Conservation (phyloP, 1,140 invertebrate genomes). For the Trichonephila inaurata region DNA sequence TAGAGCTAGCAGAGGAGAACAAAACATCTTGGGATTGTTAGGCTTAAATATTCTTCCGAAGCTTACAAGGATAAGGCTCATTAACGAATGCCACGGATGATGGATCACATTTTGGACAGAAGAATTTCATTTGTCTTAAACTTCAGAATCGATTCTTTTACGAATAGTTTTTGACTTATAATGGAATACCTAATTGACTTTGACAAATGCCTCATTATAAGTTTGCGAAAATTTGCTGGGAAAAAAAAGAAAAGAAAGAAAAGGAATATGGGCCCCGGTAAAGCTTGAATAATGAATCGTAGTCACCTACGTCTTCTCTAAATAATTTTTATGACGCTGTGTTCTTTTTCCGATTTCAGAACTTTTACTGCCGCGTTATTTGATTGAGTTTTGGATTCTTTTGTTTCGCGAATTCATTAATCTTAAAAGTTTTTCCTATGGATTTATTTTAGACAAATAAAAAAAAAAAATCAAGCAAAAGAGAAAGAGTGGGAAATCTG, state of each 20-base stretch:
- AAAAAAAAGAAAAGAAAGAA: neutral
- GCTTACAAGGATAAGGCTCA: neutral
- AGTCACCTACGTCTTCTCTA: neutral
- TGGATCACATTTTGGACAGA: constrained; percentile 30
- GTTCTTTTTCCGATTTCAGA: neutral
- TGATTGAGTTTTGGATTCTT: constrained; percentile 20
- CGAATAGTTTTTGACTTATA: constrained; percentile 15
- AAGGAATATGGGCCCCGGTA: neutral
- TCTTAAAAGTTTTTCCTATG: constrained; percentile 6
- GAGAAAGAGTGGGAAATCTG: neutral
- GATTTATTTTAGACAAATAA: neutral
- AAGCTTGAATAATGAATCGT: constrained; percentile 13
- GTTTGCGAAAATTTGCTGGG: neutral
- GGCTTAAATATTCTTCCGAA: neutral
- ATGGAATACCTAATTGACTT: constrained; percentile 46
- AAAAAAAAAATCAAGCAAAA: neutral
- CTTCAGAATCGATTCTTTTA: neutral
- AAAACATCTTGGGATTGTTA: neutral
- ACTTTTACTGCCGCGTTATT: neutral
- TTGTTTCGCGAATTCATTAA: constrained; percentile 4
- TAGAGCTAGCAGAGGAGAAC: neutral
- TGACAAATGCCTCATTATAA: constrained; percentile 43
- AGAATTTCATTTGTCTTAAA: constrained; percentile 14
- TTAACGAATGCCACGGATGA: constrained; percentile 7
- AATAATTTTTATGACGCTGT: neutral